A percentile compares a stretch with the other conserved stretches of the same genome.
These are phyloP conservation scores for Zaprionus obscuricornis DNA, from an alignment of 2,888 invertebrate genomes.

Conservation along the genomic window DNA sequence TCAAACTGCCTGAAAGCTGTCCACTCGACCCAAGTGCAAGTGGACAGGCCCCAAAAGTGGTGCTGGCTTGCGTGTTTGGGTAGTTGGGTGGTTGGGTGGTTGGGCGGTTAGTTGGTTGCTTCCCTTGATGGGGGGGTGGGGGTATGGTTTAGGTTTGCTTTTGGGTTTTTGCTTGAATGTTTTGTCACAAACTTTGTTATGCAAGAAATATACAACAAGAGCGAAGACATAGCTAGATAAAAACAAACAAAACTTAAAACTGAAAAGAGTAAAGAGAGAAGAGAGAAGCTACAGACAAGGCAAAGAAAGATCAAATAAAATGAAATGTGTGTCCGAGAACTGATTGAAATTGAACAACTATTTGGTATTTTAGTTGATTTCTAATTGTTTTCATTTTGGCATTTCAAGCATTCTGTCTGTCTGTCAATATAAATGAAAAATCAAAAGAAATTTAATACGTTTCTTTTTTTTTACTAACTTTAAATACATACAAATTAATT, in stretches of 20 bases:
- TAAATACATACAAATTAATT: too few species aligned
- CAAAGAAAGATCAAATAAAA: too few species aligned
- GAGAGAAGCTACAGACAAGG: too few species aligned
- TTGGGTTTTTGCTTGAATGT: slow-evolving; percentile 6
- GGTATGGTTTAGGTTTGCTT: background rate
- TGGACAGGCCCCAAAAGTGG: slow-evolving; percentile 52
- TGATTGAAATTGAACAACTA: slow-evolving; percentile 46
- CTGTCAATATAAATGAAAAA: too few species aligned
- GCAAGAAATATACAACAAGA: slow-evolving; percentile 9
- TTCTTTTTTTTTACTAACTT: too few species aligned
- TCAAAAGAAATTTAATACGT: too few species aligned
- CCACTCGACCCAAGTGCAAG: slow-evolving; percentile 31
- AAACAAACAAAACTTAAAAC: background rate
- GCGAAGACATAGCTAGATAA: slow-evolving; percentile 5
- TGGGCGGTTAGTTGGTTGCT: too few species aligned
- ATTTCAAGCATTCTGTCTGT: too few species aligned
- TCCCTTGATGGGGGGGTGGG: slow-evolving; percentile 18
- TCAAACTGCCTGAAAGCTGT: slow-evolving; percentile 73
- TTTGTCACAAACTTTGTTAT: slow-evolving; percentile 32
- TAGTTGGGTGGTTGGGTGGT: too few species aligned
- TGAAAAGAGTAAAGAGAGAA: background rate
- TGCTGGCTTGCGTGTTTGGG: too few species aligned
- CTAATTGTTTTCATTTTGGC: too few species aligned
- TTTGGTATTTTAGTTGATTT: too few species aligned
- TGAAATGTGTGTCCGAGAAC: slow-evolving; percentile 2